Conservation (phyloP, 2,113 vertebrate species). For the Clarias batrachus region DNA sequence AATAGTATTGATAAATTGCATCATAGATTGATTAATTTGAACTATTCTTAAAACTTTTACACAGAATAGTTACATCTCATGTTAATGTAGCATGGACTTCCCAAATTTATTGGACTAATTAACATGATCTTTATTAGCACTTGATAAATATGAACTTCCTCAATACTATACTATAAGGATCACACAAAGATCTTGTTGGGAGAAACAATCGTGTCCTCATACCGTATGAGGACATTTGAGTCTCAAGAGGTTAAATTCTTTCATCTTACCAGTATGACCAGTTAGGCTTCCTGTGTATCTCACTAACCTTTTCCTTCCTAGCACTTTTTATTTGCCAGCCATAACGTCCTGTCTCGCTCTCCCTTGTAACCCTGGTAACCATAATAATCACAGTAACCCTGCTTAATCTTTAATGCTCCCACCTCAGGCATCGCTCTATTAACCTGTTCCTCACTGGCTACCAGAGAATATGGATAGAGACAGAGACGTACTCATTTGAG, state of each 20-base stretch:
- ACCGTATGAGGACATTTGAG: no score
- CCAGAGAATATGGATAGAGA: slow-evolving; percentile 99
- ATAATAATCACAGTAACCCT: slow-evolving; percentile 70
- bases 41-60: neutral
- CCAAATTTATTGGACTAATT: neutral
- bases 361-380: slow-evolving; percentile 67
- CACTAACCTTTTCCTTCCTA: slow-evolving; percentile 80
- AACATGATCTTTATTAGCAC: no score
- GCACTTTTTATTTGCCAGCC: slow-evolving; percentile 43
- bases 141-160: no score
- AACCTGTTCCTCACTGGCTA: slow-evolving; percentile 99
- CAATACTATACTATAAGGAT: no score
- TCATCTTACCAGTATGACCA: slow-evolving; percentile 64
- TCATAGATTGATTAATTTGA: neutral
- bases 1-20: neutral
- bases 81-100: neutral
- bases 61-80: neutral
- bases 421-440: slow-evolving; percentile 98
- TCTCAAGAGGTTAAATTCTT: neutral
- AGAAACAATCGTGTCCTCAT: no score
- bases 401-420: slow-evolving; percentile 84
- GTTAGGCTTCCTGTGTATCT: slow-evolving; percentile 72
- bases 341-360: slow-evolving; percentile 55
- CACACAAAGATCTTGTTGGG: no score
- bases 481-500: slow-evolving; percentile 99